Base-by-base conservation (phyloP, 92 coral and sea anemone species). In the Muricea muricata region DNA sequence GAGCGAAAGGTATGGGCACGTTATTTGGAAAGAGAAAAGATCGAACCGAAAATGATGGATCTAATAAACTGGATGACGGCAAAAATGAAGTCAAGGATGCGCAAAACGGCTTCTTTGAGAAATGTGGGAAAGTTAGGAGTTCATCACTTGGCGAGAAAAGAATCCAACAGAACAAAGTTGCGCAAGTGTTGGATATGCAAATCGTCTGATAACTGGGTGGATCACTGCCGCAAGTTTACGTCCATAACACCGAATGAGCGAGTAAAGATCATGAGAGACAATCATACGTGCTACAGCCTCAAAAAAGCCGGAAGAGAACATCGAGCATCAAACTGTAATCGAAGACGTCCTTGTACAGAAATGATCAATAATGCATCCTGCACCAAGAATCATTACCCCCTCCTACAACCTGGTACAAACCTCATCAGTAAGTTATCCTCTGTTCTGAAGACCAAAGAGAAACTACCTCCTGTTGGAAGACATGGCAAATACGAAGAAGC, bases 1-100 rank as follows among this genome's bases (percentile, higher is more conserved):
- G 82, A 90, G 24, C 79, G 89, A 66, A 75, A 81, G 31, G 88
- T 86, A 40, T 85, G 89, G 90, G 66, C 90, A 7, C 84, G 87
- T 18, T 11, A 65, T 23, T 33, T 90, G 13, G 86, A 81, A 24
- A 57, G 58, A 15, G 48, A 41, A 30, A 52, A 47, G 9, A 69
- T 33, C 20, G 3, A 85, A 54, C 88, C 91, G 89, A 84, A 87
- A 89, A 55, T 84, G 28, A 35, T 74, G 3, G 84, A 85, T 15
- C 45, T 85, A 83, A 85, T 66, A 14, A 45, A 28, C 2, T 66
- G 35, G 42, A 66, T 34, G 23, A 66, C 41, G 3, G 41, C 41
- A 3, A 21, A 18, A 26, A 66, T 34, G 23, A 66, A 26, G 9
- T 66, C 79, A 9, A 60, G 89, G 31, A 85, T 77, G 89, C n/a